Evolutionary conservation across 2,113 vertebrate genomes (phyloP), one percentile per base, ranked within the genome.

Genomic region (Syrmaticus mikado): DNA sequence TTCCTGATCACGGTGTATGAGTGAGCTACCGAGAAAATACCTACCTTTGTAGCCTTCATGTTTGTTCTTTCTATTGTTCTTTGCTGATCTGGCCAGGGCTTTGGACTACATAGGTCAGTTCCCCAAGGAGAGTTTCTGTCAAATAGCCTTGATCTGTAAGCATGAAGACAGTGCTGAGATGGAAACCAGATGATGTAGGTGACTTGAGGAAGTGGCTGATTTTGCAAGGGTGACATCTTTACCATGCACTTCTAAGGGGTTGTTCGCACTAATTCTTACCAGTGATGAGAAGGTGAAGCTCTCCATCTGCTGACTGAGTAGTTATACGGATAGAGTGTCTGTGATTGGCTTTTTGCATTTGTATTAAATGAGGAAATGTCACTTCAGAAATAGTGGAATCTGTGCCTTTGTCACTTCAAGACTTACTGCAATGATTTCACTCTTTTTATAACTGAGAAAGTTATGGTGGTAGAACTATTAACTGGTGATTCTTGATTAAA

Each of bases 241-340:
- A 32, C 17, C 2, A 0, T 62, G 21, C 1, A 1, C 15, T 75
- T 74, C 58, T 7, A 22, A 19, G 30, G 30, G 46, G 4, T n/a
- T 85, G 5, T 52, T 87, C 79, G 53, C 18, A n/a, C 25, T 2
- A 10, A 27, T 66, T 90, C 36, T 81, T 85, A 43, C 8, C 1
- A 0, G 6, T 8, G 24, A 13, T 10, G 10, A 11, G 10, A 1
- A 11, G 6, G 4, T 38, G 17, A 41, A 73, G 30, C 71, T 61
- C 18, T 65, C 28, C 20, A 4, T 62, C 36, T 91, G 19, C 19
- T 48, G n/a, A 38, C 10, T 74, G 61, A 11, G 30, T 70, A 30
- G 67, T 86, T 83, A 38, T 14, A 34, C 48, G 55, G 43, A 16
- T 78, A 30, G 5, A 55, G 27, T 70, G 57, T 24, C 24, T 13